phyloP scores from a whole-genome alignment of 2,888 invertebrate species.

The Temnothorax ravouxi region DNA sequence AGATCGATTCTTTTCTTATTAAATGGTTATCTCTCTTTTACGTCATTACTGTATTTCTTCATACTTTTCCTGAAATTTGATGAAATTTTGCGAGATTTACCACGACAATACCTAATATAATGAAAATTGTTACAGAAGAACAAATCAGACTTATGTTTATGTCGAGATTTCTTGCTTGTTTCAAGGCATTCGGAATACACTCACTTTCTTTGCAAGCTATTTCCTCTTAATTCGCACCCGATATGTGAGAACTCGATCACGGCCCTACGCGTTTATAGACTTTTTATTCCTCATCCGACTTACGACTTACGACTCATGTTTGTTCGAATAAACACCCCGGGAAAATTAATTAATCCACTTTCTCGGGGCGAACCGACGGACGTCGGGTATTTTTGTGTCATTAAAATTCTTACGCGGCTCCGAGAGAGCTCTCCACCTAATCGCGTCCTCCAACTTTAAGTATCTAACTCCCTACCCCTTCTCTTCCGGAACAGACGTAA shows the following conservation, averaged over 20 bases:
- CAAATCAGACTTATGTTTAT: background rate
- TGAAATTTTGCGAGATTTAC: background rate
- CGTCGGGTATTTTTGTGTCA: constrained; percentile 19
- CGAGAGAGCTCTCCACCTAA: constrained; percentile 33
- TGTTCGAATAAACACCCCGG: constrained; percentile 15
- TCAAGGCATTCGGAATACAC: background rate
- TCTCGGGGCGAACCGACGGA: background rate
- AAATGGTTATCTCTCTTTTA: background rate
- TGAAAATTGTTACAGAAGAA: background rate
- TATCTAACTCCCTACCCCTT: background rate
- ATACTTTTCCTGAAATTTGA: constrained; percentile 1
- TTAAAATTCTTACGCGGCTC: constrained; percentile 48
- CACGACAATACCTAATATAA: background rate
- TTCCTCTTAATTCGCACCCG: background rate
- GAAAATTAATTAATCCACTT: constrained; percentile 44
- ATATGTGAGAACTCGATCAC: background rate
- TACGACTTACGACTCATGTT: constrained; percentile 10
- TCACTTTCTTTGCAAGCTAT: background rate
- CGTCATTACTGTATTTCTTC: background rate
- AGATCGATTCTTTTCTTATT: background rate
- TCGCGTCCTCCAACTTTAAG: constrained; percentile 31
- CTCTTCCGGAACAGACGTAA: constrained; percentile 40
- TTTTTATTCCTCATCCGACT: background rate
- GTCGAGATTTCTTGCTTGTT: background rate
- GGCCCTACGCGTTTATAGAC: background rate